Percentiles rank a stretch among this genome's conserved stretches.
Evolutionary conservation across 2,797 vertebrate species (phyloP).

Genomic region (Oreochromis mossambicus): DNA sequence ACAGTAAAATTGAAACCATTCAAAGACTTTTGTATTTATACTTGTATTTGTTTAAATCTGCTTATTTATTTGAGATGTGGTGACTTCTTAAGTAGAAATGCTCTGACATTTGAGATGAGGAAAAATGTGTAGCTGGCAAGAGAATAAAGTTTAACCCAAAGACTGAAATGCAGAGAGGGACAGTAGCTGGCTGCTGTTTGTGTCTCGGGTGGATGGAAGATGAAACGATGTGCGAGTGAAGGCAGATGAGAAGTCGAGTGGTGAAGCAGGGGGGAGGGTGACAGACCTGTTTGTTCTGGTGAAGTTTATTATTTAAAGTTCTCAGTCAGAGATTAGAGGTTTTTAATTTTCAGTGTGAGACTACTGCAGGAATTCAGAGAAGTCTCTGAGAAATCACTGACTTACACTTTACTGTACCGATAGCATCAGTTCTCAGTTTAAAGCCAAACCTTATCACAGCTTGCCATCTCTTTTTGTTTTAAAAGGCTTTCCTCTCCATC

Average conservation of each 20-base stretch:
- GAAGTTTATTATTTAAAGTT: neutral
- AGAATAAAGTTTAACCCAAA: neutral
- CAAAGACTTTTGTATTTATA: neutral
- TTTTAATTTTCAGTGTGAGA: neutral
- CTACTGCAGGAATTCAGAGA: neutral
- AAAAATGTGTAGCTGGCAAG: neutral
- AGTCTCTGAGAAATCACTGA: neutral
- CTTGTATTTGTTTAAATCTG: neutral
- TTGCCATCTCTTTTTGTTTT: slow-evolving; percentile 21
- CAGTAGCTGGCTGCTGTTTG: neutral
- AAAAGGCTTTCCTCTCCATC: neutral
- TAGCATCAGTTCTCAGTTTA: slow-evolving; percentile 12
- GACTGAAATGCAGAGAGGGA: neutral
- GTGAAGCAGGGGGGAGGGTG: neutral
- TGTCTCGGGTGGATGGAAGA: neutral
- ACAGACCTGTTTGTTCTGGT: neutral
- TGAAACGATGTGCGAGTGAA: neutral
- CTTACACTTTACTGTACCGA: neutral
- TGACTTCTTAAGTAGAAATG: neutral
- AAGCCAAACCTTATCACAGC: slow-evolving; percentile 41
- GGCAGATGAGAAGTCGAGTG: neutral
- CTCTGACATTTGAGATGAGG: neutral
- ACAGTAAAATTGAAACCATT: neutral
- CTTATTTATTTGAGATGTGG: neutral
- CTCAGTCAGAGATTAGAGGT: neutral